Conservation (phyloP, 2,113 vertebrate genomes). For the Pontoporia blainvillei region DNA sequence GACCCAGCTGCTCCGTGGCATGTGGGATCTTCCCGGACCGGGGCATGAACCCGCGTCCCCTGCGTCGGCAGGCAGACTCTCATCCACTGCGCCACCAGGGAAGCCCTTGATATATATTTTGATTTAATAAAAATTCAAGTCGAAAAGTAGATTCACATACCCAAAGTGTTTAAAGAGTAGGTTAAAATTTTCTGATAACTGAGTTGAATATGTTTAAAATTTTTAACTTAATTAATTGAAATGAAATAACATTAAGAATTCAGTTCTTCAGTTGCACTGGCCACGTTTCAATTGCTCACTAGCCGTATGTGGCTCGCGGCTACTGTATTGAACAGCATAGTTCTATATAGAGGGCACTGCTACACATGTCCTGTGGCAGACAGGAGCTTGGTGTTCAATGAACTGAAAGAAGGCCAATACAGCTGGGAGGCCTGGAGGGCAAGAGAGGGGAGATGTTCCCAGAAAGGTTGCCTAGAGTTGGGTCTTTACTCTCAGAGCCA, state of each 20-base stretch:
- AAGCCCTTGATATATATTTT: neutral
- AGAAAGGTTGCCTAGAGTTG: neutral
- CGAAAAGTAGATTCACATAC: neutral
- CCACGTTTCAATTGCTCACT: neutral
- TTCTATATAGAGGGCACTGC: neutral
- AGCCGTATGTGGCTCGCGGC: neutral
- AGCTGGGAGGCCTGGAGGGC: neutral
- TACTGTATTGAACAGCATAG: neutral
- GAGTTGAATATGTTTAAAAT: neutral
- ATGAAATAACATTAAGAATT: neutral
- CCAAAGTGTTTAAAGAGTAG: neutral
- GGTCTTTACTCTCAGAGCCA: neutral
- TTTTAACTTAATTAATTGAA: neutral
- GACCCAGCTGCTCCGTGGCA: no score
- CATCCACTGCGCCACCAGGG: no score
- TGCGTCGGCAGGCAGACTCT: no score
- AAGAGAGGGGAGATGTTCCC: neutral
- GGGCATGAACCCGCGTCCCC: no score
- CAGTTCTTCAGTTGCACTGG: neutral
- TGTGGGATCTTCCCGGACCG: no score
- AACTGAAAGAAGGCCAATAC: neutral
- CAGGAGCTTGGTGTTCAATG: neutral
- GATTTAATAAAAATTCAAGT: slow-evolving; percentile 1
- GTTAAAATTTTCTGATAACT: neutral
- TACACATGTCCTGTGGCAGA: slow-evolving; percentile 30